Conservation (phyloP, 2,888 invertebrate genomes). For the Drosophila anomelani region DNA sequence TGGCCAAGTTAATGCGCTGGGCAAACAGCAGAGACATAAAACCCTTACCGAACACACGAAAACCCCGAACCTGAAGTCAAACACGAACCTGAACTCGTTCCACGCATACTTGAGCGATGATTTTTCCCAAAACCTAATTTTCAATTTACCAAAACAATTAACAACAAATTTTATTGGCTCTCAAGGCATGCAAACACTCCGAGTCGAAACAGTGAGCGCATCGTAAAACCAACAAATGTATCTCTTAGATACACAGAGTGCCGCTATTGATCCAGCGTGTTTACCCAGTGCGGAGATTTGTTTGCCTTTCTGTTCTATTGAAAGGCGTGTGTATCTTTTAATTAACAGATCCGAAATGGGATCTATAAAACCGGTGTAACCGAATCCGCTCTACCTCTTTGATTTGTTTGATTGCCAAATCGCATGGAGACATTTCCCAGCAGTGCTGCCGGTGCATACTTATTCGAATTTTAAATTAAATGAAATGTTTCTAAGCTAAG, state of each 20-base stretch:
- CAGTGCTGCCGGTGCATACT: not conserved
- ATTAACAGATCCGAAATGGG: slow-evolving; percentile 38
- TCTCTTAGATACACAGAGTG: slow-evolving; percentile 36
- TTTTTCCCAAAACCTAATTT: slow-evolving; percentile 77
- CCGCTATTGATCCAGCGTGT: slow-evolving; percentile 76
- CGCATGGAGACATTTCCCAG: slow-evolving; percentile 11
- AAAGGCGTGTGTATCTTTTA: slow-evolving; percentile 50
- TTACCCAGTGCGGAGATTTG: slow-evolving; percentile 62
- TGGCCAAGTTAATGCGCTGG: slow-evolving; percentile 65
- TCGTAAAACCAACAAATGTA: slow-evolving; percentile 43
- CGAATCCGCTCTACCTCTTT: slow-evolving; percentile 38
- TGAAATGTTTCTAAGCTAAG: not conserved
- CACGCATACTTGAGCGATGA: slow-evolving; percentile 55
- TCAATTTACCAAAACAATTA: slow-evolving; percentile 79
- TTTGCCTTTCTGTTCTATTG: slow-evolving; percentile 50
- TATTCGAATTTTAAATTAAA: not conserved
- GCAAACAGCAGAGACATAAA: slow-evolving; percentile 58
- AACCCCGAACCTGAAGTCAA: slow-evolving; percentile 9
- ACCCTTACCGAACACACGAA: slow-evolving; percentile 23
- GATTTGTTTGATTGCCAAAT: slow-evolving; percentile 49
- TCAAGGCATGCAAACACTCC: slow-evolving; percentile 73
- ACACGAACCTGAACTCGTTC: slow-evolving; percentile 32
- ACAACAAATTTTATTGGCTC: slow-evolving; percentile 79
- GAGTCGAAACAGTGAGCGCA: slow-evolving; percentile 40
- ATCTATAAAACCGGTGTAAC: slow-evolving; percentile 38